phyloP scores from a whole-genome alignment of 2,888 invertebrate genomes.

The Scaptomyza flava region DNA sequence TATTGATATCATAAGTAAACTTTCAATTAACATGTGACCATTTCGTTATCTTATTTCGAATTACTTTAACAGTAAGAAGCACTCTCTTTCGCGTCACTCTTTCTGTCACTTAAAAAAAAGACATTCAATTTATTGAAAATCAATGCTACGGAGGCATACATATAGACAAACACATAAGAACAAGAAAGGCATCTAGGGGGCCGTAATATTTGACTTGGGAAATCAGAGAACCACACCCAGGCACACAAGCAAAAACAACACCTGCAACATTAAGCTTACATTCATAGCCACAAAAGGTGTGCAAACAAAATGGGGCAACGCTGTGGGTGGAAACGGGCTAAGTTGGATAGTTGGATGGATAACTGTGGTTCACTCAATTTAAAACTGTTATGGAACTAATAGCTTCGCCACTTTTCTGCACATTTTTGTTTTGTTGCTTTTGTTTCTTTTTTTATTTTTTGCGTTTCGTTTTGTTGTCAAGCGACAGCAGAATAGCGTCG shows the following conservation, averaged over 20 bases:
- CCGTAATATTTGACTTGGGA: constrained; percentile 5
- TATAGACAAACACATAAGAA: constrained; percentile 13
- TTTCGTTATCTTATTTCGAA: constrained; percentile 13
- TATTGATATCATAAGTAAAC: background rate
- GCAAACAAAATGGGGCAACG: constrained; percentile 39
- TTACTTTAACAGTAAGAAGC: constrained; percentile 32
- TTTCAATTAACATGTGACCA: background rate
- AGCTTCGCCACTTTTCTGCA: constrained; percentile 36
- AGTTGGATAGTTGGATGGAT: background rate
- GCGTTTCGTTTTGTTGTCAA: constrained; percentile 13
- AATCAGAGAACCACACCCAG: constrained; percentile 16
- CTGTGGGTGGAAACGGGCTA: constrained; percentile 22
- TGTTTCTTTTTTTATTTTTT: background rate
- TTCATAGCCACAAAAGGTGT: constrained; percentile 15
- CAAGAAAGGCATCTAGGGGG: constrained; percentile 12
- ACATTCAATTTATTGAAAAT: constrained; percentile 53
- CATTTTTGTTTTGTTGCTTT: constrained; percentile 13
- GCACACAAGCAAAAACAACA: constrained; percentile 2
- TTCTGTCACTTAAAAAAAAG: constrained; percentile 7
- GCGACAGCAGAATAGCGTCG: constrained; percentile 3
- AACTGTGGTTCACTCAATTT: constrained; percentile 20
- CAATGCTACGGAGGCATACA: constrained; percentile 50
- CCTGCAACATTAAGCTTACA: constrained; percentile 13
- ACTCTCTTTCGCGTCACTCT: constrained; percentile 34
- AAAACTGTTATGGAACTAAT: constrained; percentile 52